Base-by-base conservation (phyloP, 1,140 invertebrate genomes). In the Luehdorfia chinensis region DNA sequence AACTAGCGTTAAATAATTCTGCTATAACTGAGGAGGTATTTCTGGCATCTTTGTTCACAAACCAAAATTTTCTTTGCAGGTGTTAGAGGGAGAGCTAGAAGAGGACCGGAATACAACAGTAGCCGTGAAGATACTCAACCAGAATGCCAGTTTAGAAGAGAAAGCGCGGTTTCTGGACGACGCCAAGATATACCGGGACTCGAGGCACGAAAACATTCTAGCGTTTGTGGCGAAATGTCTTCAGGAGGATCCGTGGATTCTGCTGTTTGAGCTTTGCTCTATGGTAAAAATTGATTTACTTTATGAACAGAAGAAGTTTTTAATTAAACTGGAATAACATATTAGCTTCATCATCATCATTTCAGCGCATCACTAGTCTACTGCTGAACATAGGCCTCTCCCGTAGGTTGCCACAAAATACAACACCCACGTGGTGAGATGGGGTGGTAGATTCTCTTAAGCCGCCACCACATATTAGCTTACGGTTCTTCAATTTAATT, bases 131-230 rank as follows among this genome's bases (percentile, higher is more conserved):
- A 91, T 93, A 19, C 84, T 94, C 2, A 88, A 90, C 45, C 92
- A 92, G 70, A 92, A 93, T 75, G 91, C 92, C 1, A 88, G 84
- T 13, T 71, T 89, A 6, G 78, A 87, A 14, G 92, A 94, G 57
- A 91, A 93, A 66, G 88, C 90, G 45, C 87, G 89, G 27, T 94
- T 94, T 63, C 75, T 94, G 6, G 89, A 93, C 55, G 92, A 94
- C 64, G 89, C 89, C 1, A 75, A 78, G 25, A 76, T 90, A 5
- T 93, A 90, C 69, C 87, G 91, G 28, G 89, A 91, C 74, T 70
- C 89, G 15, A 70, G 73, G 13, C 90, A 92, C 64, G 88, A 88
- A 14, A 90, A 91, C 59, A 59, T 92, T 2, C 61, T 92, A 13
- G 71, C 79, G 8, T 85, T 91, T 13, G 43, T 90, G 1, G 90